Percentiles rank a stretch among this genome's conserved stretches.
Evolutionary conservation across 2,113 vertebrate genomes (phyloP).

Genomic region (Dolichotis patagonum): DNA sequence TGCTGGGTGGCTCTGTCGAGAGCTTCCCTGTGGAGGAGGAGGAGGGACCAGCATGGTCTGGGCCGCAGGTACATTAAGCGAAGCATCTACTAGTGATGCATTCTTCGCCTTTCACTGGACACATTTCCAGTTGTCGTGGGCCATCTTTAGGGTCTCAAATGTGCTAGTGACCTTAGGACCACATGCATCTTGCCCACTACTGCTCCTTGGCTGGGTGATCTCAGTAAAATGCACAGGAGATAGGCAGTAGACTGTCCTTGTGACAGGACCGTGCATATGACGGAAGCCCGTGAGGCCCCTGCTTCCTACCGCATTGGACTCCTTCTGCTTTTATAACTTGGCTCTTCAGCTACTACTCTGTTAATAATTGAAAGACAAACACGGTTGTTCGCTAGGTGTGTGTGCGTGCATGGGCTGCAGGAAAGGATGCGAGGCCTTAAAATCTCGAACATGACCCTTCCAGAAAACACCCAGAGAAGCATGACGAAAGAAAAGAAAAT

Average conservation of each 20-base stretch:
- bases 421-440: background rate
- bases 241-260: background rate
- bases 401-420: background rate
- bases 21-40: background rate
- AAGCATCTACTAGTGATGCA: background rate
- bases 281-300: background rate
- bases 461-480: background rate
- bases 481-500: background rate
- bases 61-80: background rate
- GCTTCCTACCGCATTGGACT: background rate
- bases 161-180: background rate
- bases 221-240: constrained; percentile 55
- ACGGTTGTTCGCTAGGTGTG: background rate
- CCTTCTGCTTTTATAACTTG: constrained; percentile 47
- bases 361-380: constrained; percentile 61
- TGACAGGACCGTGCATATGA: background rate
- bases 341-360: constrained; percentile 31
- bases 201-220: background rate
- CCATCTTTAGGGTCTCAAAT: background rate
- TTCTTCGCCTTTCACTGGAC: background rate
- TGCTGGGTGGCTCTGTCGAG: background rate
- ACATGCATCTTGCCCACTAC: background rate
- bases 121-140: background rate
- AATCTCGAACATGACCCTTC: background rate
- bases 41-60: no score